Conservation (phyloP, 2,888 invertebrate species). For the Nephrotoma guestfalica region DNA sequence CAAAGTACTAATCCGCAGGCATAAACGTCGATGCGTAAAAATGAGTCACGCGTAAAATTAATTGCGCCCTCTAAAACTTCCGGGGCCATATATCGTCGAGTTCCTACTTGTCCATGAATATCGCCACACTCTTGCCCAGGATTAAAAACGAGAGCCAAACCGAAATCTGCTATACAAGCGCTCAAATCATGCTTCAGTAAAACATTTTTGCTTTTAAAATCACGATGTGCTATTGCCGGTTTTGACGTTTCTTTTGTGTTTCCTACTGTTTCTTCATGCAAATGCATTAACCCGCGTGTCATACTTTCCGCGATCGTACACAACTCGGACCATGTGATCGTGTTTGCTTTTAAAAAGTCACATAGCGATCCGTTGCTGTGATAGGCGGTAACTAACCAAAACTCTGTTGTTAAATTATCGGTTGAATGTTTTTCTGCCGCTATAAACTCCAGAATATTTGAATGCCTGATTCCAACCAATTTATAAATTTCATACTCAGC, state of each 20-base stretch:
- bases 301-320: constrained; percentile 79
- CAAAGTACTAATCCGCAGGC: constrained; percentile 91
- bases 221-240: constrained; percentile 91
- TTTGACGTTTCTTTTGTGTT: constrained; percentile 47
- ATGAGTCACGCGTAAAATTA: constrained; percentile 88
- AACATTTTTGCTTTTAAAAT: constrained; percentile 97
- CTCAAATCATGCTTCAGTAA: constrained; percentile 78
- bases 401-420: constrained; percentile 74
- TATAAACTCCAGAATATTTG: constrained; percentile 78
- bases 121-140: constrained; percentile 81
- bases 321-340: constrained; percentile 72
- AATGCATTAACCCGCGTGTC: constrained; percentile 77
- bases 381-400: constrained; percentile 93
- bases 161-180: constrained; percentile 95
- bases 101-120: constrained; percentile 89
- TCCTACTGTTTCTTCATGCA: constrained; percentile 79
- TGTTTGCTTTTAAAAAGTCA: constrained; percentile 86
- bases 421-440: constrained; percentile 84
- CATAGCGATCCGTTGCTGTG: constrained; percentile 86
- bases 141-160: constrained; percentile 83
- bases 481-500: constrained; percentile 90
- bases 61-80: constrained; percentile 94
- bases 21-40: constrained; percentile 94
- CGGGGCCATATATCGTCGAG: constrained; percentile 89
- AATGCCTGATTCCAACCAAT: constrained; percentile 81